Evolutionary conservation across 2,113 vertebrate genomes (phyloP).

Genomic region (Motacilla alba): DNA sequence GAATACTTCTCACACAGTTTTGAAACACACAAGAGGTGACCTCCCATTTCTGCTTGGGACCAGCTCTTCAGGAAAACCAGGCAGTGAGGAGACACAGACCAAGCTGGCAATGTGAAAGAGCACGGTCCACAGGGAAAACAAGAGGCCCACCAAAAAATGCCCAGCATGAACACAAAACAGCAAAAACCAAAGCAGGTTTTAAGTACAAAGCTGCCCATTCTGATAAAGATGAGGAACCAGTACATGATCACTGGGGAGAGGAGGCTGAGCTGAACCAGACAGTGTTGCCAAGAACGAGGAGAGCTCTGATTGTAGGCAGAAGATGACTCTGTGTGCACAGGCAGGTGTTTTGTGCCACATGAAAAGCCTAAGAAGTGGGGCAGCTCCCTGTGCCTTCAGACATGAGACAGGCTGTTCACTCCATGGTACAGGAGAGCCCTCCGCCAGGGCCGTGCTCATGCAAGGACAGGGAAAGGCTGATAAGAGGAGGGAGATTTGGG

Average conservation of each 20-base stretch:
- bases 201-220: background rate
- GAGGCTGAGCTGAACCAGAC: background rate
- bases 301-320: background rate
- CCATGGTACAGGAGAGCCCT: background rate
- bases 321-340: background rate
- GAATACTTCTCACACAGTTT: background rate
- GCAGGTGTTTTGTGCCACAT: background rate
- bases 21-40: background rate
- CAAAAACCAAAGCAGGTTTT: background rate
- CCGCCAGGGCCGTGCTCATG: accelerated
- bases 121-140: background rate
- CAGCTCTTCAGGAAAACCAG: background rate
- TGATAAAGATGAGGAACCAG: background rate
- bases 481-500: background rate
- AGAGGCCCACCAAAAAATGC: background rate
- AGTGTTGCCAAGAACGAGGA: background rate
- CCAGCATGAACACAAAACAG: background rate
- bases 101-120: background rate
- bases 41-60: background rate
- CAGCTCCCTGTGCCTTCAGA: background rate
- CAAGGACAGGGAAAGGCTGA: background rate
- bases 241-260: background rate
- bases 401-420: background rate
- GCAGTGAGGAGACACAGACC: background rate
- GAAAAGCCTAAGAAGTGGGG: background rate